Conservation (phyloP, 1,140 invertebrate genomes). For the Andrena cerasifolii region DNA sequence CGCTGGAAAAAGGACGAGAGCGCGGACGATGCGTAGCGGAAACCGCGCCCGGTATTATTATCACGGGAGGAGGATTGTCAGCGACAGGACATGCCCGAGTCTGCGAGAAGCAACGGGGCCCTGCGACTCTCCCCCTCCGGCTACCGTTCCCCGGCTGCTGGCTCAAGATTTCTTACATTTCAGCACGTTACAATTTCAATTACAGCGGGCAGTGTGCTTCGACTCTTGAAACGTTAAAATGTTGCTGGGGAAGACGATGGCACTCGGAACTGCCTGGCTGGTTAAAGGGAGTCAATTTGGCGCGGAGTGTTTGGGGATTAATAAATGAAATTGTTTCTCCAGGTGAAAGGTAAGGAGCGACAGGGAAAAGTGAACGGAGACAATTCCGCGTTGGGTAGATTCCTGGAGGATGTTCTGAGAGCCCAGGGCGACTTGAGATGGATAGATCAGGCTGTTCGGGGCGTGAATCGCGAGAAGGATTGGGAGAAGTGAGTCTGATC, state of each 20-base stretch:
- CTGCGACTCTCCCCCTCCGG: not conserved
- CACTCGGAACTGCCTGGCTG: too few species aligned
- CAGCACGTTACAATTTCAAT: not conserved
- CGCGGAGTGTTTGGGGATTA: too few species aligned
- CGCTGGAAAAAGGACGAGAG: slow-evolving; percentile 64
- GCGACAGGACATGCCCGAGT: slow-evolving; percentile 56
- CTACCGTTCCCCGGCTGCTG: not conserved
- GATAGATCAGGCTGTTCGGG: slow-evolving; percentile 65
- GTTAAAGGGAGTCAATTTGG: too few species aligned
- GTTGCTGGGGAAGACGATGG: too few species aligned
- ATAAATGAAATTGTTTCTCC: too few species aligned
- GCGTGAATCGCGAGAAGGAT: slow-evolving; percentile 3
- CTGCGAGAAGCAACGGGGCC: not conserved
- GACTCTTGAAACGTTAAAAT: too few species aligned
- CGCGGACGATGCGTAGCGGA: slow-evolving; percentile 60
- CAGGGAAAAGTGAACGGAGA: not conserved
- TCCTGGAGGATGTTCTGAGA: slow-evolving; percentile 65
- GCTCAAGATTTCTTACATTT: not conserved
- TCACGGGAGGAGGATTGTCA: slow-evolving; percentile 68
- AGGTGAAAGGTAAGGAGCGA: too few species aligned
- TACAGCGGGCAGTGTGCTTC: too few species aligned
- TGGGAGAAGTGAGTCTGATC: slow-evolving; percentile 41
- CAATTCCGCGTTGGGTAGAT: slow-evolving; percentile 56
- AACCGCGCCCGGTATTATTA: slow-evolving; percentile 70
- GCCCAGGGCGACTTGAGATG: slow-evolving; percentile 69